These are phyloP conservation scores for Antheraea mylitta DNA, from an alignment of 1,140 invertebrate genomes.

Conservation along the genomic window DNA sequence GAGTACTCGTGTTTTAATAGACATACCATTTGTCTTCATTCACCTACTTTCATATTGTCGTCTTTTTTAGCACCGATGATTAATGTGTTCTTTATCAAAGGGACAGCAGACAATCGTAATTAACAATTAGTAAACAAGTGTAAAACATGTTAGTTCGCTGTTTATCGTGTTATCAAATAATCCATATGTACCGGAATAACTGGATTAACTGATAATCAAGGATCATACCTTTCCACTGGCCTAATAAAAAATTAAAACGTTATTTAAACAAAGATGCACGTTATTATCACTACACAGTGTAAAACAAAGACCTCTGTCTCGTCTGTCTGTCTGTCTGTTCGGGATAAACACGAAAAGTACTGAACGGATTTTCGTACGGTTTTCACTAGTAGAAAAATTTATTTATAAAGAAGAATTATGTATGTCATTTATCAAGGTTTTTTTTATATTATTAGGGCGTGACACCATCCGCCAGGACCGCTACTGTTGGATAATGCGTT, in stretches of 20 bases:
- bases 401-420: too few relatives aligned
- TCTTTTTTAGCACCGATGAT: not conserved
- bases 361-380: too few relatives aligned
- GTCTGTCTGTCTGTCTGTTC: too few relatives aligned
- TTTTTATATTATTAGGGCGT: too few relatives aligned
- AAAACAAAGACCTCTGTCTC: too few relatives aligned
- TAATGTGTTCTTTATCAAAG: not conserved
- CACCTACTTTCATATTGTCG: not conserved
- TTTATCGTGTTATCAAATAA: constrained; percentile 12
- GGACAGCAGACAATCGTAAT: not conserved
- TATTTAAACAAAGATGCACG: not conserved
- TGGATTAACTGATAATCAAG: constrained; percentile 3
- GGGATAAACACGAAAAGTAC: too few relatives aligned
- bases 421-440: too few relatives aligned
- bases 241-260: constrained; percentile 1
- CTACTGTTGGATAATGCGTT: not conserved
- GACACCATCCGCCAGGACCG: too few relatives aligned
- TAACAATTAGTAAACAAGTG: constrained; percentile 3
- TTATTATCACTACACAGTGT: too few relatives aligned
- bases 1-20: too few relatives aligned
- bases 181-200: constrained; percentile 1
- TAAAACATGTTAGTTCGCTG: not conserved
- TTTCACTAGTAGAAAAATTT: too few relatives aligned
- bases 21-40: not conserved
- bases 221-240: constrained; percentile 9